Conservation (phyloP, 2,888 invertebrate genomes). For the Eurois occulta region DNA sequence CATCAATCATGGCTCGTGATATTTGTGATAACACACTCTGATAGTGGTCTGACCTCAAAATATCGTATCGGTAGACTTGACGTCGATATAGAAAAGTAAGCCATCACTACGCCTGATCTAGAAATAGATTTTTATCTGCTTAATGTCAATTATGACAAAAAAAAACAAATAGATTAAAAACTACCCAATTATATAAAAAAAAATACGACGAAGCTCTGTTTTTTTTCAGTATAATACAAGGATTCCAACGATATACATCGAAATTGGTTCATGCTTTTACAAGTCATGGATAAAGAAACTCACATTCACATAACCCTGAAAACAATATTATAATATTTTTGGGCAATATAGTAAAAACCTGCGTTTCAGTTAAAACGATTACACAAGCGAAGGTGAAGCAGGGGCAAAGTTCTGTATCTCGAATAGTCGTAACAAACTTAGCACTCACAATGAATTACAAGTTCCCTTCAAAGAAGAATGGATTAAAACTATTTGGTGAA, state of each 20-base stretch:
- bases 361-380: slow-evolving; percentile 77
- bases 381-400: slow-evolving; percentile 82
- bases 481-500: slow-evolving; percentile 89
- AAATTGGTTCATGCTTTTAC: not conserved
- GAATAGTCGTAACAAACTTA: slow-evolving; percentile 85
- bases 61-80: slow-evolving; percentile 11
- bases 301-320: not conserved
- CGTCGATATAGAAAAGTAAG: slow-evolving; percentile 1
- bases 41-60: slow-evolving; percentile 19
- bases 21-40: slow-evolving; percentile 23
- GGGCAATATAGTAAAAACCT: not conserved
- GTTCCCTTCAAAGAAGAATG: slow-evolving; percentile 88
- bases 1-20: slow-evolving; percentile 26
- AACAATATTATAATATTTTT: not conserved
- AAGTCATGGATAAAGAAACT: not conserved
- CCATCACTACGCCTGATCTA: not conserved
- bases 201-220: not conserved
- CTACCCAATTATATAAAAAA: not conserved
- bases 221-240: not conserved
- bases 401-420: slow-evolving; percentile 82
- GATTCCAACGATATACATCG: not conserved
- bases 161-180: not conserved
- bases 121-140: not conserved
- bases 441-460: slow-evolving; percentile 90
- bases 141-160: not conserved